These are phyloP conservation scores for Karalla daura DNA, from an alignment of 2,797 vertebrate genomes.

Conservation along the genomic window DNA sequence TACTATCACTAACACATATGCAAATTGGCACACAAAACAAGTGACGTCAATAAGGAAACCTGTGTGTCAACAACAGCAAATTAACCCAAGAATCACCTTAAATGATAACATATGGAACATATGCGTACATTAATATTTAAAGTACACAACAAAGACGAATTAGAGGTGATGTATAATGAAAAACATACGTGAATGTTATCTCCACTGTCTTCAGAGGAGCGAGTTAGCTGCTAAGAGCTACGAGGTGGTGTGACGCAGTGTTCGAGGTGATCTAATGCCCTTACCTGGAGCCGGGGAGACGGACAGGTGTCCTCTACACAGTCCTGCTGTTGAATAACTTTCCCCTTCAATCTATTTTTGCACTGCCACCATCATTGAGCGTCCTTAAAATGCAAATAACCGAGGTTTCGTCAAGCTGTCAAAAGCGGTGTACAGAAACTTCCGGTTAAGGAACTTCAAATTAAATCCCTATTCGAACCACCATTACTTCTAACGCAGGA, in stretches of 20 bases:
- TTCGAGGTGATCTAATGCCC: not conserved
- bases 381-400: slow-evolving; percentile 31
- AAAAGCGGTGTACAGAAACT: rapidly evolving
- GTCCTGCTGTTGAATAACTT: not conserved
- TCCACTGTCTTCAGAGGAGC: not conserved
- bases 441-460: slow-evolving; percentile 11
- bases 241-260: not conserved
- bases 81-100: no score
- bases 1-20: no score
- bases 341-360: not conserved
- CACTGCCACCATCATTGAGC: slow-evolving; percentile 6
- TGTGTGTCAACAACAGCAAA: no score
- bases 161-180: no score
- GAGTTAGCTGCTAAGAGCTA: not conserved
- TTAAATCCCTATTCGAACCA: slow-evolving; percentile 3
- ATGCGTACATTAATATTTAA: not conserved
- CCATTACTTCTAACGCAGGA: rapidly evolving
- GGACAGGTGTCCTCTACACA: not conserved
- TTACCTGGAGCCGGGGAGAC: slow-evolving; percentile 34
- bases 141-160: rapidly evolving
- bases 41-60: no score
- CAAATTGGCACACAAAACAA: no score
- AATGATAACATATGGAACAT: not conserved
- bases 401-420: not conserved
- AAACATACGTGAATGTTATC: not conserved